A percentile compares a stretch with the other conserved stretches of the same genome.
These are phyloP conservation scores for Serripes groenlandicus DNA, from an alignment of 2,888 invertebrate species.

Conservation along the genomic window DNA sequence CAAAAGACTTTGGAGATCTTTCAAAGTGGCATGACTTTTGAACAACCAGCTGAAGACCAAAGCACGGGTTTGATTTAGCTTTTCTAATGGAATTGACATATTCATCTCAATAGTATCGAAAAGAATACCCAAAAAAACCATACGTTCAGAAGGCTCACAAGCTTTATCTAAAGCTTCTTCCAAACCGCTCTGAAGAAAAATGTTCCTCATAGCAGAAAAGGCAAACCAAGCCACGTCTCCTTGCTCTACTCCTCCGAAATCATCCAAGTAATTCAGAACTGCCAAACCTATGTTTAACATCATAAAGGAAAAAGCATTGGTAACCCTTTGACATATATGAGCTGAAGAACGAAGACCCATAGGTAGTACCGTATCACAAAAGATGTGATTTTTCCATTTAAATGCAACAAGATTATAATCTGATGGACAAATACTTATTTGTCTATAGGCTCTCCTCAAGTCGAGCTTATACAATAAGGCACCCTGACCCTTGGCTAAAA, in stretches of 20 bases:
- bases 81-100: conserved; percentile 22
- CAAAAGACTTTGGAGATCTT: conserved; percentile 33
- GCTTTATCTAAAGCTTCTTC: conserved; percentile 26
- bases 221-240: conserved; percentile 22
- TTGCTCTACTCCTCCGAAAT: conserved; percentile 19
- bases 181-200: conserved; percentile 30
- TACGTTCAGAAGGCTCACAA: not conserved
- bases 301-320: conserved; percentile 29
- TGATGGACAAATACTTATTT: conserved; percentile 1
- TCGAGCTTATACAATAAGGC: not conserved
- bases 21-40: conserved; percentile 22
- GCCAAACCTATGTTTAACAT: conserved; percentile 18
- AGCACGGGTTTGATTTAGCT: conserved; percentile 14
- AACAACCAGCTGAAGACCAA: conserved; percentile 35
- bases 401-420: not conserved
- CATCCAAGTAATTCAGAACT: conserved; percentile 23
- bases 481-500: not conserved
- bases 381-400: not conserved
- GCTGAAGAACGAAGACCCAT: conserved; percentile 36
- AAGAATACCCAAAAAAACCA: conserved; percentile 32
- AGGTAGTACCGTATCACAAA: not conserved
- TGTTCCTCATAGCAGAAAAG: not conserved
- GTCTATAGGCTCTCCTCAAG: not conserved
- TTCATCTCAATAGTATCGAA: conserved; percentile 26
- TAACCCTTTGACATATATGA: conserved; percentile 33